These are phyloP conservation scores for Sarcophaga subvicina DNA, from an alignment of 2,888 invertebrate species.

Conservation along the genomic window DNA sequence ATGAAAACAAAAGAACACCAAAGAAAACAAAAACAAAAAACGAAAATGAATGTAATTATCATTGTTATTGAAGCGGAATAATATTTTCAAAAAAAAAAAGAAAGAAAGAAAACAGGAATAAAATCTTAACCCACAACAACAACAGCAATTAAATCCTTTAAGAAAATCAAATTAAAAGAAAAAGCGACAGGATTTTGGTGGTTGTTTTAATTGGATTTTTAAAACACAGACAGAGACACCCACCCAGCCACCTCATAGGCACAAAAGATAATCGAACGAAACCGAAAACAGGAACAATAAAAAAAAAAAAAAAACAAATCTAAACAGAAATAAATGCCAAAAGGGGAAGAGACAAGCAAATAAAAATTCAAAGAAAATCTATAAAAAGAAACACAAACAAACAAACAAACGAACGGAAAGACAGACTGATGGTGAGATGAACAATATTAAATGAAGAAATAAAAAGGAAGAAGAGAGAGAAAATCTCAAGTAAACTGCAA, in stretches of 20 bases:
- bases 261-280: neutral
- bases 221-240: constrained; percentile 48
- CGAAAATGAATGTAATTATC: constrained; percentile 70
- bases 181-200: constrained; percentile 53
- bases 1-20: neutral
- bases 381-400: neutral
- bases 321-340: neutral
- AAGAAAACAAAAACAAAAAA: constrained; percentile 5
- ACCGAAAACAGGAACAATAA: neutral
- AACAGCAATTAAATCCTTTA: constrained; percentile 18
- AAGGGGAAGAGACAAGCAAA: neutral
- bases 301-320: neutral
- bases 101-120: neutral
- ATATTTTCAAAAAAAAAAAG: neutral
- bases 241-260: constrained; percentile 2
- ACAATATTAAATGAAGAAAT: neutral
- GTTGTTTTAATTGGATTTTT: constrained; percentile 54
- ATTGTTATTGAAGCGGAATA: constrained; percentile 76
- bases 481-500: no score
- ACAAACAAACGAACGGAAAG: constrained; percentile 19
- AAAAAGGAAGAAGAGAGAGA: no score
- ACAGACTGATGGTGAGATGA: neutral
- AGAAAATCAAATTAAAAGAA: constrained; percentile 38
- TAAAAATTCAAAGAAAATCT: neutral
- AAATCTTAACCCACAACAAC: constrained; percentile 17